A percentile compares a stretch with the other conserved stretches of the same genome.
phyloP scores from a whole-genome alignment of 2,113 vertebrate genomes.

The Seriola rivoliana region DNA sequence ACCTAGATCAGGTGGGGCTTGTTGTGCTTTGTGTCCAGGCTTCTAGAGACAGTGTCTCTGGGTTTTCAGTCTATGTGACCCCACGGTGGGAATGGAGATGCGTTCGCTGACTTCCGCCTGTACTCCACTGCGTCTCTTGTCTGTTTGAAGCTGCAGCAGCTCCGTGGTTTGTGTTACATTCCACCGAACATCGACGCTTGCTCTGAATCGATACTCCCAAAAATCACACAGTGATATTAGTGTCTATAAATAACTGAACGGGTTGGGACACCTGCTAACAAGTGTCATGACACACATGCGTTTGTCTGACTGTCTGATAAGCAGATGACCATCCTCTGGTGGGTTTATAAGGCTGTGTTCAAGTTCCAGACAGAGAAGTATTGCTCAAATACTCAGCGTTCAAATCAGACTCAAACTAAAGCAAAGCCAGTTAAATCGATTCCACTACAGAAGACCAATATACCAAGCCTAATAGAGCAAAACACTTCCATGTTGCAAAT shows the following conservation, averaged over 20 bases:
- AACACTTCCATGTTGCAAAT: slow-evolving; percentile 45
- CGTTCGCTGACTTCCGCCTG: slow-evolving; percentile 55
- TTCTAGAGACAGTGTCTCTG: slow-evolving; percentile 53
- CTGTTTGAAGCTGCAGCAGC: slow-evolving; percentile 46
- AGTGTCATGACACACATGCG: slow-evolving; percentile 55
- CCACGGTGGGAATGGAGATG: slow-evolving; percentile 38
- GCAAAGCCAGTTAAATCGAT: slow-evolving; percentile 29
- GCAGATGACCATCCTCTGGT: slow-evolving; percentile 57
- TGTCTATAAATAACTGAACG: slow-evolving; percentile 63
- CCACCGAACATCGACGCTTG: slow-evolving; percentile 41
- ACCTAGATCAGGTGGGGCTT: slow-evolving; percentile 70
- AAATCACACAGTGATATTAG: slow-evolving; percentile 69
- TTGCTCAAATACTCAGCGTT: slow-evolving; percentile 59
- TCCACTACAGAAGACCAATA: slow-evolving; percentile 23
- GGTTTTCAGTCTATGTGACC: slow-evolving; percentile 46
- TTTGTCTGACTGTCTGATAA: slow-evolving; percentile 48
- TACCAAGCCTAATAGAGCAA: slow-evolving; percentile 13
- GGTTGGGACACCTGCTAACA: slow-evolving; percentile 48
- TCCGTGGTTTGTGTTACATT: slow-evolving; percentile 59
- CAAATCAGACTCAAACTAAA: slow-evolving; percentile 44
- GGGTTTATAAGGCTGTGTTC: slow-evolving; percentile 61
- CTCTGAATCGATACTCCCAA: slow-evolving; percentile 58
- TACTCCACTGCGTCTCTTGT: slow-evolving; percentile 54
- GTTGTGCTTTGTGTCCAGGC: slow-evolving; percentile 76
- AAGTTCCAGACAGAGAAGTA: slow-evolving; percentile 58